Evolutionary conservation across 1,140 invertebrate species (phyloP), one percentile per base, ranked within the genome.

Genomic region (Branchinecta lindahli): DNA sequence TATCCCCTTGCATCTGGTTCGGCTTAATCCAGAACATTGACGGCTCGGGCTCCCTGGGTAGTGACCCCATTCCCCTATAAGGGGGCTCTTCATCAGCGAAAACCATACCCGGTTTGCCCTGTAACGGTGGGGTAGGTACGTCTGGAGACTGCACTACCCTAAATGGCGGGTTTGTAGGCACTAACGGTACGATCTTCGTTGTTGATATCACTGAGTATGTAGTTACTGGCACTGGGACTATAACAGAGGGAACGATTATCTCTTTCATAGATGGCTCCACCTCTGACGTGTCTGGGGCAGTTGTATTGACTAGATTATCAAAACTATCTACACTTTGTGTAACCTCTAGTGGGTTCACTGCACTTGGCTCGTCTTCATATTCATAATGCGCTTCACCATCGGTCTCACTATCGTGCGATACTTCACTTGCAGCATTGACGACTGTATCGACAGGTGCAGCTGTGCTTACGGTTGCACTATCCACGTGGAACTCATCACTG

Each of bases 1-100:
- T 87, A 75, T 94, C 90, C 7, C 89, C 88, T 71, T 83, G 69
- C 65, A 68, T 72, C 71, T 46, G 72, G 68, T 15, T 15, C 44
- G 46, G 66, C 44, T 33, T 33, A 65, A 66, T 46, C 70, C 18
- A 61, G 18, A 61, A 61, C 52, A 68, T 44, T 15, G n/a, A 15
- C n/a, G 8, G 7, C 15, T 20, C 8, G 76, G 75, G 9, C 75
- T 70, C 0, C 76, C 79, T 72, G 76, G 78, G 20, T 33, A 33
- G 33, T 33, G 33, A 33, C 18, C 52, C 52, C 12, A 61, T 6
- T 15, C 52, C 18, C 68, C 15, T 70, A 72, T 3, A 67, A 70
- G 66, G 69, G 71, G n/a, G 65, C 15, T 12, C 67, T 44, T 68
- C 70, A 15, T 69, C 72, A 20, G 70, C 71, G 10, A 69, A 66